These are phyloP conservation scores for Stegostoma tigrinum DNA, from an alignment of 2,113 vertebrate species.

Conservation along the genomic window DNA sequence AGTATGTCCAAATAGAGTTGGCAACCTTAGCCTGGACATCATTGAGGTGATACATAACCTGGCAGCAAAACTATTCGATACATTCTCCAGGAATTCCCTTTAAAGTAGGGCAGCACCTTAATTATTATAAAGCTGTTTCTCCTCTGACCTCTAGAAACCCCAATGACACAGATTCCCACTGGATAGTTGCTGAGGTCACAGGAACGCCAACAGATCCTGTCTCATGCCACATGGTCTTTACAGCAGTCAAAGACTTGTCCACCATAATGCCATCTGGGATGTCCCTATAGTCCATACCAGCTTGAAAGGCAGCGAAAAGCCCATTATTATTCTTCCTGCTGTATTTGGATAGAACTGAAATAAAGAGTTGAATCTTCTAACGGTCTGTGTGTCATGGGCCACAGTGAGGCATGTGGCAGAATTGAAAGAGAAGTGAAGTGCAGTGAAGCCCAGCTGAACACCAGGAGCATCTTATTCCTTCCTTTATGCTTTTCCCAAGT, in stretches of 20 bases:
- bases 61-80: background rate
- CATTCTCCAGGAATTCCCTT: background rate
- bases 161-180: background rate
- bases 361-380: too few species aligned
- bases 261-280: background rate
- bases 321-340: background rate
- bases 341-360: background rate
- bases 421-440: too few species aligned
- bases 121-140: background rate
- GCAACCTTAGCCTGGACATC: background rate
- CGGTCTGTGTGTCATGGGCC: too few species aligned
- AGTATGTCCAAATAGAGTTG: too few species aligned
- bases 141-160: background rate
- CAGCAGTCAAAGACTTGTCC: background rate
- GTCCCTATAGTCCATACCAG: background rate
- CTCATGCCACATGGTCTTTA: background rate
- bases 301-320: background rate
- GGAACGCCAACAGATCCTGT: background rate
- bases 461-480: too few species aligned
- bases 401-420: too few species aligned
- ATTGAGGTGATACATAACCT: background rate
- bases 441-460: too few species aligned
- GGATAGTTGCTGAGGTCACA: background rate
- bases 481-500: too few species aligned
- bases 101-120: background rate